A percentile compares a stretch with the other conserved stretches of the same genome.
These are phyloP conservation scores for Eufriesea mexicana DNA, from an alignment of 1,140 invertebrate genomes.

Conservation along the genomic window DNA sequence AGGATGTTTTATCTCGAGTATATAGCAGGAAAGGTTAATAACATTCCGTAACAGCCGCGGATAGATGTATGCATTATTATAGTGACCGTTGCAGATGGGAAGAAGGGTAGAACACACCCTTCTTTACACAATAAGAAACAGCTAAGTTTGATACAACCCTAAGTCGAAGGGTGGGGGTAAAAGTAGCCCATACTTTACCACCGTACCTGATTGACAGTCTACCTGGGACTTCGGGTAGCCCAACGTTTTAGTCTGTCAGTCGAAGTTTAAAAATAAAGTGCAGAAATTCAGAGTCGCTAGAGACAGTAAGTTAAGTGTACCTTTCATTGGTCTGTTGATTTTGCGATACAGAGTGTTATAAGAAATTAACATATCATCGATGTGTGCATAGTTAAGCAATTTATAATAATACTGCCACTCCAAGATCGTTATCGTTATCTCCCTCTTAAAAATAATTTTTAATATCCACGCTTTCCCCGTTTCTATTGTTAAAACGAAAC, in stretches of 20 bases:
- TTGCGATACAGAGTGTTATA: too few relatives aligned
- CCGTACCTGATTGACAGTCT: neutral
- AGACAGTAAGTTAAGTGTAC: neutral
- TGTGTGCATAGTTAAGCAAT: neutral
- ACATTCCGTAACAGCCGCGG: neutral
- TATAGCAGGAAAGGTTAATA: neutral
- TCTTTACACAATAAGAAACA: conserved; percentile 5
- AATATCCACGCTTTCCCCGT: neutral
- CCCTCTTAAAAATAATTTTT: neutral
- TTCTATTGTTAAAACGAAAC: neutral
- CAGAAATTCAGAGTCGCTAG: neutral
- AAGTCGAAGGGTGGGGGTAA: neutral
- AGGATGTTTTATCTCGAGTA: too few relatives aligned
- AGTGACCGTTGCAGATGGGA: too few relatives aligned
- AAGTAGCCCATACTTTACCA: neutral
- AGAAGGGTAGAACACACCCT: conserved; percentile 1
- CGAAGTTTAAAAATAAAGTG: too few relatives aligned
- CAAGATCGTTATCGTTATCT: neutral
- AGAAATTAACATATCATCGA: neutral
- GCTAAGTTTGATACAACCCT: conserved; percentile 5
- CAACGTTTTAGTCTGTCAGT: neutral
- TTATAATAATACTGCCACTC: neutral
- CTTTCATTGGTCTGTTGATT: neutral
- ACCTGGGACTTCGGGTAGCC: conserved; percentile 12
- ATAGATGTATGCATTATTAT: neutral